Evolutionary conservation across 2,113 vertebrate genomes (phyloP), one percentile per base, ranked within the genome.

Genomic region (Pomatorhinus ruficollis): DNA sequence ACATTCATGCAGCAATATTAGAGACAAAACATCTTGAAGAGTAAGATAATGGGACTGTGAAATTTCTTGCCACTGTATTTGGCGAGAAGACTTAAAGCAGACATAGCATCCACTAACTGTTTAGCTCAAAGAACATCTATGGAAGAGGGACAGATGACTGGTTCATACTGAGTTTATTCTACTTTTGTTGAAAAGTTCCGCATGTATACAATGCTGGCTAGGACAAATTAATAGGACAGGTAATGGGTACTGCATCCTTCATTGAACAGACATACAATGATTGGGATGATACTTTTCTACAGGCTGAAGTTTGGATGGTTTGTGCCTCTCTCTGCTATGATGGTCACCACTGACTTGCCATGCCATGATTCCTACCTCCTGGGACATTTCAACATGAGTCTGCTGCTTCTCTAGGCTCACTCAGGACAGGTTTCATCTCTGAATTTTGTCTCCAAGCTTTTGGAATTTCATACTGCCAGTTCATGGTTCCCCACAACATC

Each of bases 381-480:
- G 50, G 44, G 25, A 49, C 31, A 35, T 64, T 78, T 44, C 19
- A n/a, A 1, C 0, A 1, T 3, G 42, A 76, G 8, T 6, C 9
- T 2, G 7, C 23, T 54, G 4, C 35, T 89, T 45, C 33, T 72
- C 39, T 18, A 33, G 23, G 11, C 31, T 78, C 18, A 7, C 5
- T 53, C 49, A 30, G 60, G 18, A 11, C 35, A n/a, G 25, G 19
- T 40, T 74, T 91, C 4, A 33, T 15, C 18, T 40, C 40, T 16
- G 28, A 71, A 39, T 79, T 75, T 60, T 83, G 30, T 10, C 25
- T 42, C 17, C 17, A 24, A n/a, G 25, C 4, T 49, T 54, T 49
- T 49, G 13, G 9, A 14, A 57, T 83, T 52, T 56, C 21, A 9
- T 0, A 1, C 28, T 78, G 33, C 24, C 16, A 2, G 15, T 35